Conservation (phyloP, 2,113 vertebrate genomes). For the Phylloscopus trochilus region DNA sequence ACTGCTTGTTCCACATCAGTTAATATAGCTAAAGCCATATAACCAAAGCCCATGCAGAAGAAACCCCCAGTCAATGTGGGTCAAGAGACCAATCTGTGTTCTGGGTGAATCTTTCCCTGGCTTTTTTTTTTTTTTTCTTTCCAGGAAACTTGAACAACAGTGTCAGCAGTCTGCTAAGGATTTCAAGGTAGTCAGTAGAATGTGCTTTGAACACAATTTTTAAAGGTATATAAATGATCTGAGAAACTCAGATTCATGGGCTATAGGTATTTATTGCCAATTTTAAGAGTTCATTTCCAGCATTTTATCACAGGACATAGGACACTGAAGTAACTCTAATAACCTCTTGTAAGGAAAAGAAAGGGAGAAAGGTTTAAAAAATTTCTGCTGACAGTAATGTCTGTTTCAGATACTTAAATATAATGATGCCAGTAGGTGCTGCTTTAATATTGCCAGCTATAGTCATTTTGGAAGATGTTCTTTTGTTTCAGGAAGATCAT, state of each 20-base stretch:
- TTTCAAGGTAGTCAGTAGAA: neutral
- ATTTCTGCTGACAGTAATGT: slow-evolving; percentile 56
- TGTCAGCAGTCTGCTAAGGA: neutral
- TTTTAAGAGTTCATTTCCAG: slow-evolving; percentile 25
- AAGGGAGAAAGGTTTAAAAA: slow-evolving; percentile 26
- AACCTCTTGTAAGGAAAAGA: slow-evolving; percentile 38
- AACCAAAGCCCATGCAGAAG: neutral
- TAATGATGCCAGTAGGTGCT: slow-evolving; percentile 56
- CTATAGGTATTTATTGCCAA: slow-evolving; percentile 3
- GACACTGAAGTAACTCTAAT: slow-evolving; percentile 17
- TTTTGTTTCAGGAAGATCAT: slow-evolving; percentile 58
- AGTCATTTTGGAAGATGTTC: slow-evolving; percentile 22
- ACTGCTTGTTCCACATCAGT: neutral
- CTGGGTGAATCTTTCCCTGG: neutral
- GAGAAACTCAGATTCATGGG: neutral
- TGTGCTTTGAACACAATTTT: slow-evolving; percentile 11
- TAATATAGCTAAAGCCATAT: neutral
- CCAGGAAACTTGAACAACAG: neutral
- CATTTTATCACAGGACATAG: slow-evolving; percentile 30
- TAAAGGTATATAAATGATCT: neutral
- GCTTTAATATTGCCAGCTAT: slow-evolving; percentile 37
- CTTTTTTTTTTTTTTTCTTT: neutral
- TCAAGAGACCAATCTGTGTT: neutral
- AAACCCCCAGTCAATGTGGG: accelerated
- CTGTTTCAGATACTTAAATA: slow-evolving; percentile 61